These are phyloP conservation scores for Drosophila melanosoma DNA, from an alignment of 2,888 invertebrate genomes.

Conservation along the genomic window DNA sequence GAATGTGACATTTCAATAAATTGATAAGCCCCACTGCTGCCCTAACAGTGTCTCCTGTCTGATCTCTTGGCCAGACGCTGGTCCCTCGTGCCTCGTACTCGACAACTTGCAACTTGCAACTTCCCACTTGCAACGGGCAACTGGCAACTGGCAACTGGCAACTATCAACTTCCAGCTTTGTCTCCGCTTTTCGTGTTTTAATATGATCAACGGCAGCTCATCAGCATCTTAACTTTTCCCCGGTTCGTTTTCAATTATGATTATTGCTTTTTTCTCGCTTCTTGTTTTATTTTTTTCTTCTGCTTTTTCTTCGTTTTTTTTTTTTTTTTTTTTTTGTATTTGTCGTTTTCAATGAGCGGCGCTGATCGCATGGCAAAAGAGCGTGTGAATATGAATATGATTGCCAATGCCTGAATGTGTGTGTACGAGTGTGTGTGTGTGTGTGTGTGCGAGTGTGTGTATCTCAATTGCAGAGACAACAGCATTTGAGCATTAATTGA, in stretches of 20 bases:
- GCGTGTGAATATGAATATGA: slow-evolving; percentile 73
- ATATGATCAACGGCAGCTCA: slow-evolving; percentile 79
- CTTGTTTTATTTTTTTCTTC: background rate
- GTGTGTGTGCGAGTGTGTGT: slow-evolving; percentile 27
- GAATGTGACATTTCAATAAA: slow-evolving; percentile 82
- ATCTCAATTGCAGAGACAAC: slow-evolving; percentile 68
- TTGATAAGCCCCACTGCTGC: slow-evolving; percentile 61
- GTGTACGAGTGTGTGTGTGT: slow-evolving; percentile 7
- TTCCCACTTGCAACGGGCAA: slow-evolving; percentile 20
- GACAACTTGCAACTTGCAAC: slow-evolving; percentile 15
- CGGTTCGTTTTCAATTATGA: slow-evolving; percentile 61
- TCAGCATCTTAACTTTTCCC: slow-evolving; percentile 72
- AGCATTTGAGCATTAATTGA: slow-evolving; percentile 70
- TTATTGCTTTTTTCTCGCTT: slow-evolving; percentile 27
- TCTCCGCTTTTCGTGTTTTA: slow-evolving; percentile 65
- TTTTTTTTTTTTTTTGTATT: slow-evolving; percentile 9
- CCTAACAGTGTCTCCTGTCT: slow-evolving; percentile 24
- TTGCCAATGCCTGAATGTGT: slow-evolving; percentile 3
- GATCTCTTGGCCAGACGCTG: slow-evolving; percentile 40
- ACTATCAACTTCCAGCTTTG: slow-evolving; percentile 35
- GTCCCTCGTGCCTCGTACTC: slow-evolving; percentile 41
- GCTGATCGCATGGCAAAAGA: slow-evolving; percentile 77
- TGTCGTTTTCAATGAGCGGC: slow-evolving; percentile 52
- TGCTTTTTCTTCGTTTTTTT: background rate
- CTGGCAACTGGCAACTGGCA: too few relatives aligned